phyloP scores from a whole-genome alignment of 37 sponge, comb jelly and placozoan species.

The Theonella swinhoei region DNA sequence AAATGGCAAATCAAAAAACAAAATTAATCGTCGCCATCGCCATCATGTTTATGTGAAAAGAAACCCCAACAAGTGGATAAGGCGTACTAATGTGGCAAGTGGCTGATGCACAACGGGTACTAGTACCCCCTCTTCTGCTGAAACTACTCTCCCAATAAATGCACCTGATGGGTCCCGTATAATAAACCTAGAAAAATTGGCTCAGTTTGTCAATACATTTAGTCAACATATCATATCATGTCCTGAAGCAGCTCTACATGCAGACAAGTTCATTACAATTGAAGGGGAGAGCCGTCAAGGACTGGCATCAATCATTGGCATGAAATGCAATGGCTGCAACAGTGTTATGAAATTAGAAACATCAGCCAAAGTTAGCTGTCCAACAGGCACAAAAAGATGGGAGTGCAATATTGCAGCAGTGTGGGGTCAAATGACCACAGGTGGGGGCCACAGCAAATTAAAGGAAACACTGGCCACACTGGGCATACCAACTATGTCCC shows the following conservation, averaged over 20 bases:
- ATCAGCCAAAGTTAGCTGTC: too few relatives aligned
- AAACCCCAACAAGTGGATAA: not conserved
- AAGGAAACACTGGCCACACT: too few relatives aligned
- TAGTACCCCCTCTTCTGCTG: not conserved
- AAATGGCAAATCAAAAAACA: slow-evolving; percentile 1
- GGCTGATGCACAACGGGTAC: not conserved
- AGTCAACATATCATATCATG: not conserved
- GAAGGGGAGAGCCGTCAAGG: slow-evolving; percentile 8
- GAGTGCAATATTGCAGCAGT: slow-evolving; percentile 46
- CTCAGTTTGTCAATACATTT: not conserved
- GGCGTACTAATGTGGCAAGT: too few relatives aligned
- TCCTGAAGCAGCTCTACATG: not conserved
- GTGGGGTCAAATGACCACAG: slow-evolving; percentile 51
- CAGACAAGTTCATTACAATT: not conserved
- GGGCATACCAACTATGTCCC: slow-evolving; percentile 27
- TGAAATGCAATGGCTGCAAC: slow-evolving; percentile 1
- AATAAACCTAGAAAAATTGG: not conserved
- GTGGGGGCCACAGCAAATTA: too few relatives aligned
- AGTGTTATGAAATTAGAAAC: slow-evolving; percentile 6
- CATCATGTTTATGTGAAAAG: not conserved
- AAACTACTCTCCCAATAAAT: slow-evolving; percentile 1
- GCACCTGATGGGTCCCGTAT: not conserved
- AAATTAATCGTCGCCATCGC: not conserved
- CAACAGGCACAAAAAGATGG: slow-evolving; percentile 23
- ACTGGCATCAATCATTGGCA: slow-evolving; percentile 25